phyloP scores from a whole-genome alignment of 2,797 vertebrate species.

The Melanotaenia boesemani region DNA sequence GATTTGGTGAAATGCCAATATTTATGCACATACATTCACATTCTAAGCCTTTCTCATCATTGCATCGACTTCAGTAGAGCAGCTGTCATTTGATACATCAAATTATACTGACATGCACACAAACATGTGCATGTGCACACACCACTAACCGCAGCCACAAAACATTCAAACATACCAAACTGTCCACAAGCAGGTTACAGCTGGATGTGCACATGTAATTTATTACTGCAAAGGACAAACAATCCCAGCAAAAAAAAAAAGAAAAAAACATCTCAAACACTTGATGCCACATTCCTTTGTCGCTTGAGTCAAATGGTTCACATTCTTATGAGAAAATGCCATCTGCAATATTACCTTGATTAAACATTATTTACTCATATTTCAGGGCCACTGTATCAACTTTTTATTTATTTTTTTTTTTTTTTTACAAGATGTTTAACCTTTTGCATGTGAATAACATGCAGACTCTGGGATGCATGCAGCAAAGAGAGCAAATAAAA shows the following conservation, averaged over 20 bases:
- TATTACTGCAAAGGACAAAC: neutral
- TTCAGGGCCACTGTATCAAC: no score
- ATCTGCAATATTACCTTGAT: no score
- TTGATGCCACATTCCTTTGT: neutral
- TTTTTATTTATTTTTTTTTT: no score
- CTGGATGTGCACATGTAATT: neutral
- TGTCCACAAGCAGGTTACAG: conserved; percentile 21
- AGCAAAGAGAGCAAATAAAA: neutral
- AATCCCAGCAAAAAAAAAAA: neutral
- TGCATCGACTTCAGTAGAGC: conserved; percentile 66
- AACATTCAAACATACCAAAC: conserved; percentile 28
- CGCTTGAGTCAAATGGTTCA: neutral
- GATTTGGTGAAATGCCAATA: conserved; percentile 85
- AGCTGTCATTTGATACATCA: conserved; percentile 77
- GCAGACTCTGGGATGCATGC: no score
- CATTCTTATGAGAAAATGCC: no score
- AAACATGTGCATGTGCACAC: conserved; percentile 18
- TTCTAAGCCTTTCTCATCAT: conserved; percentile 72
- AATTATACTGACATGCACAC: conserved; percentile 67
- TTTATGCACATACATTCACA: conserved; percentile 88
- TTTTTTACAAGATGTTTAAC: no score
- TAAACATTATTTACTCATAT: no score
- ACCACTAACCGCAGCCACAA: conserved; percentile 21
- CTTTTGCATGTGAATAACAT: no score
- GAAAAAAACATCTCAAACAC: neutral